phyloP scores from a whole-genome alignment of 2,888 invertebrate species.

The Resseliella maxima region DNA sequence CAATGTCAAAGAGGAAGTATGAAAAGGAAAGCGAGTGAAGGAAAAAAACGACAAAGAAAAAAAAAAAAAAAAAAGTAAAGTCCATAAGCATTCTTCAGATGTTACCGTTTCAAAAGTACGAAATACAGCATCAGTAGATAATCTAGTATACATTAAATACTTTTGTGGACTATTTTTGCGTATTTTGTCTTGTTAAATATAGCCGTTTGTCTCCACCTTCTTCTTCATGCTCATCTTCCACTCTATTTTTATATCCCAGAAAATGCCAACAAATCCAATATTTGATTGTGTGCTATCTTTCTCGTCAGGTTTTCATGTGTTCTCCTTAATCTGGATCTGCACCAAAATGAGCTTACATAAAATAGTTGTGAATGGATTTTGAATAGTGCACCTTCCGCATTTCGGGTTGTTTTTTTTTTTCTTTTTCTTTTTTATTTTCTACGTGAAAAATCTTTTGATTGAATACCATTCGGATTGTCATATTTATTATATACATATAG shows the following conservation, averaged over 20 bases:
- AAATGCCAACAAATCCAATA: background rate
- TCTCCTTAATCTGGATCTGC: background rate
- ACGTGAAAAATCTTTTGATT: background rate
- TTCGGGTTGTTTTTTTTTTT: too few relatives aligned
- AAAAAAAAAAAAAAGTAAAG: background rate
- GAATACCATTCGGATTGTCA: background rate
- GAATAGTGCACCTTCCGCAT: background rate
- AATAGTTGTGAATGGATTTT: background rate
- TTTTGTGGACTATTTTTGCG: background rate
- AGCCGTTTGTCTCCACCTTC: background rate
- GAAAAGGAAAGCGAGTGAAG: background rate
- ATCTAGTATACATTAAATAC: slow-evolving; percentile 16
- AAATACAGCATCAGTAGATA: background rate
- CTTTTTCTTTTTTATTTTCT: background rate
- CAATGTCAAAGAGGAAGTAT: background rate
- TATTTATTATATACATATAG: background rate
- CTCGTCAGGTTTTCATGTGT: background rate
- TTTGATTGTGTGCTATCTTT: too few relatives aligned
- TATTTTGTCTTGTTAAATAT: background rate
- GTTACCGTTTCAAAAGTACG: background rate
- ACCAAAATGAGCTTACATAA: background rate
- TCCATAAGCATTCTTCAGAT: background rate
- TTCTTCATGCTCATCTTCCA: background rate
- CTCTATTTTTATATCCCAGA: background rate
- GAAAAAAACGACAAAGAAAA: too few relatives aligned